Base-by-base conservation (phyloP, 37 sponge, comb jelly and placozoan genomes). In the Tethya wilhelma region DNA sequence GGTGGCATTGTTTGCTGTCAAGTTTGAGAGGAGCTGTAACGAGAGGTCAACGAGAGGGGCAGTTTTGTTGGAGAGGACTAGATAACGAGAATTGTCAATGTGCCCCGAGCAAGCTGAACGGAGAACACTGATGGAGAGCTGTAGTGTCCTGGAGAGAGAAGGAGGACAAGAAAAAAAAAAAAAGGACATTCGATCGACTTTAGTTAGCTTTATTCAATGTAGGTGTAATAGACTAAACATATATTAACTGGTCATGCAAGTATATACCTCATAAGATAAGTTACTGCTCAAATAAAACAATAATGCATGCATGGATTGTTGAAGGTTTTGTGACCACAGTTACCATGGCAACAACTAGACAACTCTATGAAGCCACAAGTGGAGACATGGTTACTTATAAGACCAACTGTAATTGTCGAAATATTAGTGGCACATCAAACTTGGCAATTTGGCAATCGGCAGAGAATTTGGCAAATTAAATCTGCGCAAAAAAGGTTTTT, bases 1-100 rank as follows among this genome's bases (percentile, higher is more conserved):
- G 17, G 23, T 37, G 9, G 53, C 53, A 19, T 9, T 14, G 9
- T 9, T 14, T 49, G 53, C 53, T 49, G 53, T 14, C 53, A 49
- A 9, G 5, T 20, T 49, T 2, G 34, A 14, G 33, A 81, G 73
- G 20, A 72, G 37, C 9, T 22, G 73, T 12, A 72, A 25, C 11
- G 65, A 19, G 25, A 89, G 60, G 73, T 89, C 89, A 34, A 82
- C 68, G 2, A 89, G 59, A 4, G 78, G 56, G 55, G 64, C 26
- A 4, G 82, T 36, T 34, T 78, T 56, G 66, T 78, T 83, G 36
- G 84, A 69, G 20, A 76, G 67, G 42, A 89, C 43, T 23, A 89
- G 46, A 39, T 78, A 67, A 5, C 63, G 3, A 19, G 55, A 82
- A 68, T 71, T 73, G 29, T 70, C 55, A 53, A 37, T 1, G 41